Evolutionary conservation across 1,140 invertebrate genomes (phyloP).

Genomic region (Prorops nasuta): DNA sequence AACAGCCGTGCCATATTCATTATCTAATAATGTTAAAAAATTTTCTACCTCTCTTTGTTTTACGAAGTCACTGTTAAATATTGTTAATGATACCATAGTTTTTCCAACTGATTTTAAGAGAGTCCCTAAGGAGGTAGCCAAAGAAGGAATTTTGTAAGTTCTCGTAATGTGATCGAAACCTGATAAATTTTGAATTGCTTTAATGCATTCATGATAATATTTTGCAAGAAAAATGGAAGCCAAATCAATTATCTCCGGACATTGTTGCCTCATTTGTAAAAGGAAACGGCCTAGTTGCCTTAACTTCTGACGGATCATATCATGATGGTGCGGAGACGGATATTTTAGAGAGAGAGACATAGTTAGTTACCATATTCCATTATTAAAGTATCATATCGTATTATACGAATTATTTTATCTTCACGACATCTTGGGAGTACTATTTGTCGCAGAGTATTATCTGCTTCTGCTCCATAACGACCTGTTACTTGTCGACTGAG

Average conservation of each 20-base stretch:
- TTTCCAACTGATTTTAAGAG: too few relatives aligned
- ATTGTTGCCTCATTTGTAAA: constrained; percentile 41
- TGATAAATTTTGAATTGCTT: too few relatives aligned
- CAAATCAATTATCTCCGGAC: constrained; percentile 14
- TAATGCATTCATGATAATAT: constrained; percentile 9
- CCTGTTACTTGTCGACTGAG: constrained; percentile 2
- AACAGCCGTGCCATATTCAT: too few relatives aligned
- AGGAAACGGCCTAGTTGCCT: constrained; percentile 16
- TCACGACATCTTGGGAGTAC: constrained; percentile 10
- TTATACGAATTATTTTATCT: constrained; percentile 6
- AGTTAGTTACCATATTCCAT: constrained; percentile 11
- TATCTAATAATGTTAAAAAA: too few relatives aligned
- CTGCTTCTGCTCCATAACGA: constrained; percentile 1
- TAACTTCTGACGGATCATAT: constrained; percentile 16
- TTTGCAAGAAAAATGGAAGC: constrained; percentile 18
- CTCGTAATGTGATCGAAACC: too few relatives aligned
- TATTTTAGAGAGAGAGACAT: constrained; percentile 10
- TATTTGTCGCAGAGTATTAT: constrained; percentile 5
- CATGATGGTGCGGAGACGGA: constrained; percentile 11
- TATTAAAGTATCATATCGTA: constrained; percentile 12
- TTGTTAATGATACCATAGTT: too few relatives aligned
- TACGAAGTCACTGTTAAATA: too few relatives aligned
- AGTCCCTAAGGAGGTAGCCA: too few relatives aligned
- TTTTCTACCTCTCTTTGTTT: too few relatives aligned
- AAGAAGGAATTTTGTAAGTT: too few relatives aligned